These are phyloP conservation scores for Drosophila quinaria DNA, from an alignment of 2,888 invertebrate species.

Conservation along the genomic window DNA sequence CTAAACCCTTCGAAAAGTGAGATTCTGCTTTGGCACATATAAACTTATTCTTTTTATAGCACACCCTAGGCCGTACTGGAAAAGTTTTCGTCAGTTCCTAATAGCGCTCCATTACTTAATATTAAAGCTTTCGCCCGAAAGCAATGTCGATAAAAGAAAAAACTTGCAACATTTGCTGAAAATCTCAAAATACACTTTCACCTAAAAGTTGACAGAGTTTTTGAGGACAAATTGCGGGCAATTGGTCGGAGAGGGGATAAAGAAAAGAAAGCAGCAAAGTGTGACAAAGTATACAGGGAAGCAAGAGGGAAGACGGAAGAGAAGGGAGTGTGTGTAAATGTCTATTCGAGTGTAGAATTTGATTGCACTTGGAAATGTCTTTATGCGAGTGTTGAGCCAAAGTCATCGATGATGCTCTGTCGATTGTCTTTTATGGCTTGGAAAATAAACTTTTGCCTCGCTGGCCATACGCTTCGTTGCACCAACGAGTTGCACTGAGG, in stretches of 20 bases:
- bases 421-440: conserved; percentile 81
- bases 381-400: conserved; percentile 70
- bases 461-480: conserved; percentile 65
- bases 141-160: conserved; percentile 53
- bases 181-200: conserved; percentile 64
- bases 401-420: conserved; percentile 69
- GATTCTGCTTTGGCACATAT: conserved; percentile 14
- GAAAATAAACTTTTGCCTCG: conserved; percentile 80
- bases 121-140: conserved; percentile 60
- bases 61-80: conserved; percentile 33
- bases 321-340: conserved; percentile 61
- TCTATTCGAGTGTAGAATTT: conserved; percentile 83
- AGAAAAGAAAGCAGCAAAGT: conserved; percentile 60
- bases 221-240: conserved; percentile 47
- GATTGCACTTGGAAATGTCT: conserved; percentile 83
- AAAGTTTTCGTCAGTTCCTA: conserved; percentile 52
- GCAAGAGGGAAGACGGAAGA: background rate
- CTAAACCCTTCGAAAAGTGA: conserved; percentile 24
- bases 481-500: conserved; percentile 41
- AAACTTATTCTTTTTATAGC: conserved; percentile 34
- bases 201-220: conserved; percentile 69
- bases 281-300: conserved; percentile 67
- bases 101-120: conserved; percentile 74
- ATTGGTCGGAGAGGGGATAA: conserved; percentile 18
- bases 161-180: conserved; percentile 65